Evolutionary conservation across 2,888 invertebrate genomes (phyloP).

Genomic region (Stenodema calcarata): DNA sequence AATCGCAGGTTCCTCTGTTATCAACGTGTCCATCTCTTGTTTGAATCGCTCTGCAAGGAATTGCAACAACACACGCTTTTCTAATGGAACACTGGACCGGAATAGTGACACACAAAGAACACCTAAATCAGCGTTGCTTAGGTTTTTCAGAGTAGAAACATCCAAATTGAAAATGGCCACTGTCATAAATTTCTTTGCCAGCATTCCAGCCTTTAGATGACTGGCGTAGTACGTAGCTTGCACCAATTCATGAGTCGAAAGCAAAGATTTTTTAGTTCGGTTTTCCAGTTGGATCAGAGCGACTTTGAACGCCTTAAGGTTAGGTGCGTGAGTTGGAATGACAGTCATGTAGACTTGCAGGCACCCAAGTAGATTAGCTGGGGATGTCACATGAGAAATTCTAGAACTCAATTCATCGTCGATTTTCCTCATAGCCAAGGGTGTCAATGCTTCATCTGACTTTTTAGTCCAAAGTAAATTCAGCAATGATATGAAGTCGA

Average conservation of each 20-base stretch:
- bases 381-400: background rate
- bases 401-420: background rate
- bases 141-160: background rate
- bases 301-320: background rate
- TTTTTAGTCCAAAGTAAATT: background rate
- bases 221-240: constrained; percentile 41
- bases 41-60: background rate
- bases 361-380: background rate
- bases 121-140: constrained; percentile 18
- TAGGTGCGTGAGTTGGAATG: constrained; percentile 11
- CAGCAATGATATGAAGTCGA: background rate
- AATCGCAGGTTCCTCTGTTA: constrained; percentile 1
- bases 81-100: constrained; percentile 6
- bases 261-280: background rate
- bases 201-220: background rate
- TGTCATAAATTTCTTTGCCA: constrained; percentile 21
- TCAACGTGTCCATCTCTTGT: background rate
- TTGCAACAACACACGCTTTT: background rate
- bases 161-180: background rate
- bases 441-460: constrained; percentile 6
- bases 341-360: background rate
- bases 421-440: background rate
- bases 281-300: constrained; percentile 13
- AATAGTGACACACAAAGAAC: constrained; percentile 33
- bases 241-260: constrained; percentile 1